A percentile compares a stretch with the other conserved stretches of the same genome.
These are phyloP conservation scores for Tipula lateralis DNA, from an alignment of 2,888 invertebrate genomes.

Conservation along the genomic window DNA sequence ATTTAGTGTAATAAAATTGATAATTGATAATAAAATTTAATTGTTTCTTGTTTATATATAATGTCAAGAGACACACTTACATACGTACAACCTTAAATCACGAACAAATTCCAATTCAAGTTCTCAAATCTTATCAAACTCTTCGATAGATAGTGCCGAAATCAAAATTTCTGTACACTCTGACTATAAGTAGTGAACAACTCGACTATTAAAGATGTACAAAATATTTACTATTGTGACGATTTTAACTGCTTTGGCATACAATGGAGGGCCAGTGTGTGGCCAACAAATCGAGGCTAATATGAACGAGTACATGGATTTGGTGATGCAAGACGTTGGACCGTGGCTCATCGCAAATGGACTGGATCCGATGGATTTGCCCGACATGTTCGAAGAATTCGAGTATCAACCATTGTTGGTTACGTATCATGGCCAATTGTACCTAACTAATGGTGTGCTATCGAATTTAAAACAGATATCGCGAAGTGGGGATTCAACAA, in stretches of 20 bases:
- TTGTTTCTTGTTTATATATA: background rate
- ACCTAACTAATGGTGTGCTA: conserved; percentile 37
- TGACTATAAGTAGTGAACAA: background rate
- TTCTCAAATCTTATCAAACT: background rate
- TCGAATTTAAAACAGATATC: background rate
- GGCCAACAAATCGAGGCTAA: conserved; percentile 26
- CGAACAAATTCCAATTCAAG: background rate
- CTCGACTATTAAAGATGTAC: background rate
- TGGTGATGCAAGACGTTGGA: conserved; percentile 37
- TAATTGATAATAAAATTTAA: background rate
- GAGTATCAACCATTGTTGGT: conserved; percentile 34
- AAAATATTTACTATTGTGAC: background rate
- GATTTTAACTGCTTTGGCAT: background rate
- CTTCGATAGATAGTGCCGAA: background rate
- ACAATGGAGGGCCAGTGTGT: background rate
- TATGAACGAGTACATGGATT: conserved; percentile 37
- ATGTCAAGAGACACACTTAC: no score
- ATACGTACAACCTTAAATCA: no score
- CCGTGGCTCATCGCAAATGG: conserved; percentile 37
- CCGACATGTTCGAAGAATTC: conserved; percentile 36
- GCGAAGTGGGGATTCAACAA: conserved; percentile 2
- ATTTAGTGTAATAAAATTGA: background rate
- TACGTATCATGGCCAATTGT: conserved; percentile 39
- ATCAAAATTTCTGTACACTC: background rate
- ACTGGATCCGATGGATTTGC: conserved; percentile 39